A percentile compares a stretch with the other conserved stretches of the same genome.
phyloP scores from a whole-genome alignment of 1,140 invertebrate genomes.

The Drosophila kurseongensis region DNA sequence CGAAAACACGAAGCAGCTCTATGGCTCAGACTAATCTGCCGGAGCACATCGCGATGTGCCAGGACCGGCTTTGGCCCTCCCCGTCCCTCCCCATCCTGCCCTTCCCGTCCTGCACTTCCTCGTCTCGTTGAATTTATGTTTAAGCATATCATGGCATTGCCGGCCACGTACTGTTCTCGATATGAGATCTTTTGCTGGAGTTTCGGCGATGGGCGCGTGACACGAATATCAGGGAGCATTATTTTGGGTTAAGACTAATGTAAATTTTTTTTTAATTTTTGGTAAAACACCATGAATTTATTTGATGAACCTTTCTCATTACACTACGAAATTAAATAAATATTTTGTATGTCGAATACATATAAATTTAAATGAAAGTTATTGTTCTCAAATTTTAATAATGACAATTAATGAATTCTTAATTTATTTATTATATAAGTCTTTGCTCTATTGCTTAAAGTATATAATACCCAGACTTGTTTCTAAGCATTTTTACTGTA shows the following conservation, averaged over 20 bases:
- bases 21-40: slow-evolving; percentile 65
- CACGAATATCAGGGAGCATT: slow-evolving; percentile 12
- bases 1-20: slow-evolving; percentile 46
- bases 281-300: too few relatives aligned
- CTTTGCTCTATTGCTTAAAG: background rate
- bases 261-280: background rate
- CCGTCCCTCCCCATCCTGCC: background rate
- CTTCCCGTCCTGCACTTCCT: slow-evolving; percentile 27
- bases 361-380: too few relatives aligned
- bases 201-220: slow-evolving; percentile 25
- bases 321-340: too few relatives aligned
- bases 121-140: slow-evolving; percentile 70
- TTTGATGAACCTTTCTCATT: too few relatives aligned
- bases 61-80: slow-evolving; percentile 34
- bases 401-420: too few relatives aligned
- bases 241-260: background rate
- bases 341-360: too few relatives aligned
- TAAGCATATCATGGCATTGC: slow-evolving; percentile 72
- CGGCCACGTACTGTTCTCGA: slow-evolving; percentile 62
- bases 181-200: slow-evolving; percentile 56
- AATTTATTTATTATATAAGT: background rate
- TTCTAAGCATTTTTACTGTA: too few relatives aligned
- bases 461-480: too few relatives aligned
- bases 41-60: slow-evolving; percentile 51
- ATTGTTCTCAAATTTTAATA: too few relatives aligned